Evolutionary conservation across 2,888 invertebrate species (phyloP), one percentile per base, ranked within the genome.

Genomic region (Uloborus plumipes): DNA sequence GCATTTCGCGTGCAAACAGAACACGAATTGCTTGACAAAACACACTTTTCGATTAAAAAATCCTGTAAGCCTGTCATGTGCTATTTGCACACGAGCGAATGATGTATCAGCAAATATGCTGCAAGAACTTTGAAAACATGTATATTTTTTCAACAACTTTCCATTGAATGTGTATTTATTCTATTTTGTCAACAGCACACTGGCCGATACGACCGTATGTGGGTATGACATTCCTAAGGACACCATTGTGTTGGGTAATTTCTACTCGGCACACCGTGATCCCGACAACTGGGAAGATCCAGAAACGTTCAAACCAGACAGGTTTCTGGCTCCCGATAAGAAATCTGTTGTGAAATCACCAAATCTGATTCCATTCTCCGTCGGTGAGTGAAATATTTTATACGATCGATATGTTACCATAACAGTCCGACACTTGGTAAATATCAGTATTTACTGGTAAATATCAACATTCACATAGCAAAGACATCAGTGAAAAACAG

Each of bases 351-450:
- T 79, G n/a, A 83, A 83, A 65, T 53, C 72, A 4, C 76, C 79
- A 15, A 61, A 85, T 47, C 81, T 84, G 18, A 86, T 86, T 51
- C 86, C 86, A 7, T 86, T 86, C 73, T 84, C 81, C 18, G 50
- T 85, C 14, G 86, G 86, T 70, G 70, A 75, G 80, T 59, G 18
- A 4, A 11, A 39, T 11, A 9, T 39, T 39, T 39, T 39, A 9
- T 11, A 39, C 9, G 39, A 39, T 11, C n/a, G n/a, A n/a, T n/a
- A n/a, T n/a, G n/a, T n/a, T n/a, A n/a, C n/a, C n/a, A n/a, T n/a
- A n/a, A n/a, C n/a, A n/a, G n/a, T n/a, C n/a, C n/a, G n/a, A n/a
- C n/a, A n/a, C n/a, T n/a, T n/a, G n/a, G n/a, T n/a, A n/a, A n/a
- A n/a, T n/a, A n/a, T n/a, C n/a, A n/a, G n/a, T n/a, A n/a, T n/a